Conservation (phyloP, 2,797 vertebrate genomes). For the Eidolon dupreanum region DNA sequence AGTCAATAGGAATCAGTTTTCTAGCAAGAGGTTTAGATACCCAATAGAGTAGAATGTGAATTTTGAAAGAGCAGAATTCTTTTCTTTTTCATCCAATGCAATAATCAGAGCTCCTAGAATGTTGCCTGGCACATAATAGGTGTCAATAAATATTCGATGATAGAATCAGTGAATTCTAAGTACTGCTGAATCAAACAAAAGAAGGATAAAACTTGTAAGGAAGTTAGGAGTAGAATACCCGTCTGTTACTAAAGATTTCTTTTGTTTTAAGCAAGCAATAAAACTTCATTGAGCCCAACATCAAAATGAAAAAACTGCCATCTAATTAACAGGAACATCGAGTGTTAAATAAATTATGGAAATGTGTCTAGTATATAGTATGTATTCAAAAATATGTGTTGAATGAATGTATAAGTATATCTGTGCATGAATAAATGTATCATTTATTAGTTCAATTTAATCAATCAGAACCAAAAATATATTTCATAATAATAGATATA, state of each 20-base stretch:
- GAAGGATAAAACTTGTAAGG: background rate
- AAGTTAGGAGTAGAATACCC: background rate
- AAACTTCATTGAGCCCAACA: background rate
- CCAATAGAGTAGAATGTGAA: background rate
- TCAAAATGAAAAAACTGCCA: background rate
- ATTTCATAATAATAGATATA: background rate
- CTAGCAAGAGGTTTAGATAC: background rate
- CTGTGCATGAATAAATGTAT: background rate
- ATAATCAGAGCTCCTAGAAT: background rate
- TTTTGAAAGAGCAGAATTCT: background rate
- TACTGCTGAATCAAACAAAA: background rate
- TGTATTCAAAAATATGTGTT: background rate
- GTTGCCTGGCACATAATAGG: background rate
- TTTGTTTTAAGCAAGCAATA: background rate
- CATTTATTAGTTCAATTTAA: background rate
- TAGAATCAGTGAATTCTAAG: background rate
- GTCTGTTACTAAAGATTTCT: background rate
- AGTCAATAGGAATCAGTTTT: background rate
- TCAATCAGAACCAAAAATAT: background rate
- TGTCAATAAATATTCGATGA: background rate
- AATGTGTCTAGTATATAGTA: background rate
- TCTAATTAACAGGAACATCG: background rate
- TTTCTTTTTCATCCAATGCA: background rate
- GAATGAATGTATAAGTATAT: background rate
- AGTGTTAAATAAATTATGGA: background rate